phyloP scores from a whole-genome alignment of 2,797 vertebrate genomes.

The Peromyscus nudipes region DNA sequence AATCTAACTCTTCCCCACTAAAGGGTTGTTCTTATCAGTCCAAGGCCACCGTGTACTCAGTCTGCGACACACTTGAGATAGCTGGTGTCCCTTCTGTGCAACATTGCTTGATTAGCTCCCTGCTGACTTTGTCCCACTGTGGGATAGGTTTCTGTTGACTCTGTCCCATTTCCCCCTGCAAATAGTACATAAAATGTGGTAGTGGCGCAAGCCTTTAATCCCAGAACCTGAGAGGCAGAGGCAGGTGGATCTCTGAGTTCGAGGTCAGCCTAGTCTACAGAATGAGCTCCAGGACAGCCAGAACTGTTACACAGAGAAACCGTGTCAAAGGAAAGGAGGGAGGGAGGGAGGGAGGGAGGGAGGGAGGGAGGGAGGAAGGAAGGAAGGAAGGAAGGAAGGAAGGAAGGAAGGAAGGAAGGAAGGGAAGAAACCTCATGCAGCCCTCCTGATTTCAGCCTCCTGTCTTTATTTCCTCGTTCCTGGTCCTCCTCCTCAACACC shows the following conservation, averaged over 20 bases:
- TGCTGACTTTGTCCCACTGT: no score
- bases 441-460: neutral
- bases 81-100: neutral
- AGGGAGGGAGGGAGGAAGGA: no score
- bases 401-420: no score
- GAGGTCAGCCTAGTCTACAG: neutral
- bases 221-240: neutral
- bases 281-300: neutral
- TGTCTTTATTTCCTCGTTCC: neutral
- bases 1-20: neutral
- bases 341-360: no score
- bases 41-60: neutral
- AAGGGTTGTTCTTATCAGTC: neutral
- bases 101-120: neutral
- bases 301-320: neutral
- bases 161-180: neutral
- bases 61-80: neutral
- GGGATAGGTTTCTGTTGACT: neutral
- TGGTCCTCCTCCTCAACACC: neutral
- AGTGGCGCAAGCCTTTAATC: rapidly evolving
- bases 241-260: neutral
- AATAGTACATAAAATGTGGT: no score
- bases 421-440: neutral
- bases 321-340: neutral
- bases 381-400: no score